phyloP scores from a whole-genome alignment of 2,113 vertebrate genomes.

The Gracilinanus agilis region DNA sequence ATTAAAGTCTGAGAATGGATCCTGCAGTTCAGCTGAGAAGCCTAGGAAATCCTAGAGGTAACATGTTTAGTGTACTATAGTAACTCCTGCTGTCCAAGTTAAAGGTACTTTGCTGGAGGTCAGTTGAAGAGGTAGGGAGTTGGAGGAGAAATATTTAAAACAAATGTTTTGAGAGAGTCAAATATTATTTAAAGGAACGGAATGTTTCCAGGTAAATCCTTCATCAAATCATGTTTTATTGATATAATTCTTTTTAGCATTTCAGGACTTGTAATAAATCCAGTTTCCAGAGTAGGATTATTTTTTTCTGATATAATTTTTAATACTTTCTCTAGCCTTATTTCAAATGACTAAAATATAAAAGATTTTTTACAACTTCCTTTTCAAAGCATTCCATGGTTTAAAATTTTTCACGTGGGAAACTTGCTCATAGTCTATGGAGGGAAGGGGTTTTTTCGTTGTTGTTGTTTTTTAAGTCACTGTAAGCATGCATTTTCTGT shows the following conservation, averaged over 20 bases:
- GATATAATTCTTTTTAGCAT: conserved; percentile 53
- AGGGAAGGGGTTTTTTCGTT: background rate
- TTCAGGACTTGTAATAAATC: conserved; percentile 4
- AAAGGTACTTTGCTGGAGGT: conserved; percentile 72
- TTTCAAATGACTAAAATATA: conserved; percentile 20
- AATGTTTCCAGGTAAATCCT: conserved; percentile 47
- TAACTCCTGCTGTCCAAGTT: conserved; percentile 71
- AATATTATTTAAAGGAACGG: conserved; percentile 61
- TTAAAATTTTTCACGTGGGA: conserved; percentile 24
- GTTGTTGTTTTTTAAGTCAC: background rate
- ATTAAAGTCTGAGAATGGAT: conserved; percentile 79
- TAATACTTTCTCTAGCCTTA: background rate
- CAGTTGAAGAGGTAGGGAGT: conserved; percentile 47
- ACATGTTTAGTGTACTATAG: conserved; percentile 63
- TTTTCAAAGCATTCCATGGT: conserved; percentile 42
- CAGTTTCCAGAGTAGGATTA: conserved; percentile 24
- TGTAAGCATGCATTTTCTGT: background rate
- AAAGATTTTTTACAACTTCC: background rate
- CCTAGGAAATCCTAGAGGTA: conserved; percentile 74
- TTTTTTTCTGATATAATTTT: conserved; percentile 39
- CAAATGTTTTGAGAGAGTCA: conserved; percentile 70
- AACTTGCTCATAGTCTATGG: background rate
- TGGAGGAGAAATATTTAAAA: conserved; percentile 72
- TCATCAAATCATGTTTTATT: conserved; percentile 54
- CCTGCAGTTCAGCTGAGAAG: conserved; percentile 73